Evolutionary conservation across 2,113 vertebrate species (phyloP), one percentile per base, ranked within the genome.

Genomic region (Spea multiplicata): DNA sequence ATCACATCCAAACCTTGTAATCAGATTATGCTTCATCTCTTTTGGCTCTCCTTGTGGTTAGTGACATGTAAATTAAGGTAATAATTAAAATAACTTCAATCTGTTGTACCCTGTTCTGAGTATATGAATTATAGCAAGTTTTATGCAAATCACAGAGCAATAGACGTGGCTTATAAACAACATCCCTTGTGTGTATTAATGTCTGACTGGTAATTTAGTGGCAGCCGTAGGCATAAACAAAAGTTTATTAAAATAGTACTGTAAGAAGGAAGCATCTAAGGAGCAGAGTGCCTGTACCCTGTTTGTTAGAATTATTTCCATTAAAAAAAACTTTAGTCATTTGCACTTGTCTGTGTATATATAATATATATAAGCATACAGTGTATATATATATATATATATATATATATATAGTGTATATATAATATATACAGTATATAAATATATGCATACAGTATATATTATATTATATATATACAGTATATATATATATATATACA

Each of bases 161-260:
- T 88, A 86, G 86, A 88, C 82, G 81, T 57, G 67, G 83, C 76
- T 59, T 84, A 85, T 75, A 84, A 64, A 79, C 84, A 84, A 66
- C 74, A 73, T 91, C 88, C 88, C 92, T 82, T 82, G 87, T 84
- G 90, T 85, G 87, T 90, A 91, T 90, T 92, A 90, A 90, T 87
- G 89, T 86, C 88, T 92, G 86, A 76, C 83, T 91, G 86, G 87
- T 90, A 92, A 91, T 91, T 90, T 92, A 91, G 91, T 86, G 87
- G 86, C 89, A 91, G 91, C 90, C 91, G 88, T 87, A 92, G 91
- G 91, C 91, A 93, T 91, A 93, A 93, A 92, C 92, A 93, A 88
- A 93, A 86, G 82, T 90, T 92, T 92, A 91, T 92, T 93, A 92
- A 91, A 92, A 92, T 83, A 86, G 88, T 57, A 73, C 70, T 73